Evolutionary conservation across 35 echinoderm and acorn worm species (phyloP).

Genomic region (Hemicentrotus pulcherrimus): DNA sequence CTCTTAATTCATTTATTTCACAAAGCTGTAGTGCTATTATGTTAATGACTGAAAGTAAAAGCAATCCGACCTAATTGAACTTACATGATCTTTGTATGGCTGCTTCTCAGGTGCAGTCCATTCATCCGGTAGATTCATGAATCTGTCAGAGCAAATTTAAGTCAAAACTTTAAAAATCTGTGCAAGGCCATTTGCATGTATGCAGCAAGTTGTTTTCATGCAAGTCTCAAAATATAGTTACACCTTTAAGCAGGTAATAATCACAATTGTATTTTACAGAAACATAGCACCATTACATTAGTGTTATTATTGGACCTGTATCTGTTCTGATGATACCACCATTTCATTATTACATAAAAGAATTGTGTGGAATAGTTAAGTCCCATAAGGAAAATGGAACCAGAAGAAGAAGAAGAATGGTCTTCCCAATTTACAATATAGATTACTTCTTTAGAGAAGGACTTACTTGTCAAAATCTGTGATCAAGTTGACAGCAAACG

Average conservation of each 20-base stretch:
- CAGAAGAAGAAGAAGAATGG: background rate
- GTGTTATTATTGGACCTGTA: background rate
- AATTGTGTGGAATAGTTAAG: too few species aligned
- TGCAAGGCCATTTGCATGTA: too few species aligned
- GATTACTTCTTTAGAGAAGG: background rate
- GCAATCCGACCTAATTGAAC: background rate
- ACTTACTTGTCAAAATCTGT: slow-evolving; percentile 93
- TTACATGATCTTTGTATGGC: slow-evolving; percentile 94
- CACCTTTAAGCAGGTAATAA: too few species aligned
- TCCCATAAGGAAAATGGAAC: background rate
- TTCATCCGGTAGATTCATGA: slow-evolving; percentile 75
- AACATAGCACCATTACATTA: too few species aligned
- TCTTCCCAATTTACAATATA: background rate
- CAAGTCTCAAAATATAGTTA: too few species aligned
- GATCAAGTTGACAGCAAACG: slow-evolving; percentile 92
- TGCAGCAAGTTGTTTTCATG: too few species aligned
- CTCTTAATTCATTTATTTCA: too few species aligned
- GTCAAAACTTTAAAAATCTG: background rate
- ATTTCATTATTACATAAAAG: too few species aligned
- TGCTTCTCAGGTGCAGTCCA: slow-evolving; percentile 82
- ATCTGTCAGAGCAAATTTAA: slow-evolving; percentile 58
- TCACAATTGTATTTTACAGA: too few species aligned
- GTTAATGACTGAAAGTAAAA: background rate
- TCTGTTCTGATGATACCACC: too few species aligned
- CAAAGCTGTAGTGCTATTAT: too few species aligned